Conservation (phyloP, 2,797 vertebrate species). For the Enoplosus armatus region DNA sequence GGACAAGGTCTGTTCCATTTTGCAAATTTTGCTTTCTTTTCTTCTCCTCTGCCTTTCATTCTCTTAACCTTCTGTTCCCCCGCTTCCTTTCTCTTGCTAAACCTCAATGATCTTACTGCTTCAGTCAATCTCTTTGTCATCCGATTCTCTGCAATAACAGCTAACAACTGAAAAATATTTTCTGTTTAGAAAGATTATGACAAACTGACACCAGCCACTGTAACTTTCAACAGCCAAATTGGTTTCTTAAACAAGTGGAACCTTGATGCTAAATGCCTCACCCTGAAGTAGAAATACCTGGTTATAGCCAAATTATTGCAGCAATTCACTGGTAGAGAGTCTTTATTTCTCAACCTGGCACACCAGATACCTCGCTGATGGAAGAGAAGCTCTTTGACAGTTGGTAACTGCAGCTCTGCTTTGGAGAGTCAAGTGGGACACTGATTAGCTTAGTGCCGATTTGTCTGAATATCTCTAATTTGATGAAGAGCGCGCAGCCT, state of each 20-base stretch:
- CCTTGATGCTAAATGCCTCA: not conserved
- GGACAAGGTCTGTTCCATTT: slow-evolving; percentile 33
- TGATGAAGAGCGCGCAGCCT: slow-evolving; percentile 36
- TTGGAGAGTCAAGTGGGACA: slow-evolving; percentile 49
- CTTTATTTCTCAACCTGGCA: slow-evolving; percentile 43
- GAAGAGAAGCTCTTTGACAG: slow-evolving; percentile 36
- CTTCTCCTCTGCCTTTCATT: not conserved
- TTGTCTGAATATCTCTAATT: slow-evolving; percentile 57
- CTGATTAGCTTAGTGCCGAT: slow-evolving; percentile 49
- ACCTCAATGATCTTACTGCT: not conserved
- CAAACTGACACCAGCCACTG: not conserved
- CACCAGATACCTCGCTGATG: slow-evolving; percentile 25
- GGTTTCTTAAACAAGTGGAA: slow-evolving; percentile 6
- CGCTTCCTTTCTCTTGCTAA: not conserved
- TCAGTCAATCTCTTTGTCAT: not conserved
- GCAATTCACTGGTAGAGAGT: slow-evolving; percentile 11
- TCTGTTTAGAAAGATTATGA: not conserved
- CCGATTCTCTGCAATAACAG: not conserved
- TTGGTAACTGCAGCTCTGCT: slow-evolving; percentile 38
- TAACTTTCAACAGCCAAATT: not conserved
- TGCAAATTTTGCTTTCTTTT: slow-evolving; percentile 4
- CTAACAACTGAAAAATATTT: not conserved
- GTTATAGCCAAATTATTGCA: not conserved
- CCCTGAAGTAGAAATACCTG: not conserved
- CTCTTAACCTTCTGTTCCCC: not conserved